A percentile compares a stretch with the other conserved stretches of the same genome.
phyloP scores from a whole-genome alignment of 2,888 invertebrate species.

The Andrena flavipes region DNA sequence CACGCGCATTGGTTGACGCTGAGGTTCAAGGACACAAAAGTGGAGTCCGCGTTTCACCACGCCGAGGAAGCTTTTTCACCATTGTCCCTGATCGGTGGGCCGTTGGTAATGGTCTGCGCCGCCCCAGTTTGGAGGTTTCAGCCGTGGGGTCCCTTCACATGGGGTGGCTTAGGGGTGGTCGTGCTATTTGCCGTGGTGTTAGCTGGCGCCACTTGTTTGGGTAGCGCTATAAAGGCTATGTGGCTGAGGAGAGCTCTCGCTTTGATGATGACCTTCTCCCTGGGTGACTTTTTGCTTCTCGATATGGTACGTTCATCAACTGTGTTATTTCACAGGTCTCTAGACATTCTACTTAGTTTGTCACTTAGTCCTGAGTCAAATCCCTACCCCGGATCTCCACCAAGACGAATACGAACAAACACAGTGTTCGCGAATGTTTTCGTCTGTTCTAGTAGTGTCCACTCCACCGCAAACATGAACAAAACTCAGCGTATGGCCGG shows the following conservation, averaged over 20 bases:
- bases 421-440: too few species aligned
- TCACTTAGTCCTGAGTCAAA: too few species aligned
- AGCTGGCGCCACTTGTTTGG: slow-evolving; percentile 82
- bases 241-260: slow-evolving; percentile 82
- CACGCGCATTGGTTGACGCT: slow-evolving; percentile 89
- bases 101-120: slow-evolving; percentile 87
- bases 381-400: too few species aligned
- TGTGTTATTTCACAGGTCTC: not conserved
- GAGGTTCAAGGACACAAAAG: slow-evolving; percentile 88
- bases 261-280: slow-evolving; percentile 81
- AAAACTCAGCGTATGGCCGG: too few species aligned
- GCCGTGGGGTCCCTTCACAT: slow-evolving; percentile 83
- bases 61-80: slow-evolving; percentile 89
- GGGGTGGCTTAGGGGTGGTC: slow-evolving; percentile 82
- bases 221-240: slow-evolving; percentile 82
- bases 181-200: slow-evolving; percentile 80
- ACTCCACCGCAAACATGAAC: too few species aligned
- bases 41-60: slow-evolving; percentile 89
- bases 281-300: slow-evolving; percentile 80
- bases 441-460: too few species aligned
- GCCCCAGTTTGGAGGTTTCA: slow-evolving; percentile 82
- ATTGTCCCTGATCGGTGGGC: slow-evolving; percentile 88
- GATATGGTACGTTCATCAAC: slow-evolving; percentile 77
- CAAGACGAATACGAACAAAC: too few species aligned
- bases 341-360: too few species aligned